phyloP scores from a whole-genome alignment of 2,888 invertebrate species.

The Hetaerina titia region DNA sequence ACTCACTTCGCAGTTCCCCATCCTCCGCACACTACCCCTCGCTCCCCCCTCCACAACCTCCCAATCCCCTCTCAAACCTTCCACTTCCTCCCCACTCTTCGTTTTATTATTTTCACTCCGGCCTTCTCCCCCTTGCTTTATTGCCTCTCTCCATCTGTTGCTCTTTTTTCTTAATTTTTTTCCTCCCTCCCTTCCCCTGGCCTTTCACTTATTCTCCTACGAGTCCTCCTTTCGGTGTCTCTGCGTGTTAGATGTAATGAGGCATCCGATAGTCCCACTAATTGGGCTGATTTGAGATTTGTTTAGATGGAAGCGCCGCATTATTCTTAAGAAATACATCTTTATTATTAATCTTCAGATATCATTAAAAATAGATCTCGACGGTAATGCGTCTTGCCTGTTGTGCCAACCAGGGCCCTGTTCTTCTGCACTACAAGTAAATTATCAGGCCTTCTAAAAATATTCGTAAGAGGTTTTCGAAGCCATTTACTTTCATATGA shows the following conservation, averaged over 20 bases:
- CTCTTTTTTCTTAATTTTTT: not conserved
- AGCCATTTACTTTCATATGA: no score
- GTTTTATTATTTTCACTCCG: constrained; percentile 6
- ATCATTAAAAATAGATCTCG: not conserved
- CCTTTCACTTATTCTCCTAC: not conserved
- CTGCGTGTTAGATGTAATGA: not conserved
- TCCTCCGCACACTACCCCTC: no score
- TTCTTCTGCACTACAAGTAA: no score
- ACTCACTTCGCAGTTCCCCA: not conserved
- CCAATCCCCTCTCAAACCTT: not conserved
- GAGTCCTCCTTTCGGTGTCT: not conserved
- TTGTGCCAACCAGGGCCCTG: no score
- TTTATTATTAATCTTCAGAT: not conserved
- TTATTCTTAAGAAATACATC: not conserved
- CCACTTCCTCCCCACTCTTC: not conserved
- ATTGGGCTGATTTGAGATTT: not conserved
- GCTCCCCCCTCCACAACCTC: not conserved
- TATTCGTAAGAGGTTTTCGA: no score
- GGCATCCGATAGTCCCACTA: not conserved
- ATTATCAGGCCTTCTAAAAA: no score
- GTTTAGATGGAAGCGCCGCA: not conserved
- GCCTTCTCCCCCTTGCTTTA: not conserved
- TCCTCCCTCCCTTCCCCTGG: not conserved
- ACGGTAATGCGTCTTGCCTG: no score
- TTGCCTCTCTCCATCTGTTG: not conserved